Percentiles rank a stretch among this genome's conserved stretches.
Conservation (phyloP, 1,140 invertebrate genomes). For the Microplitis demolitor region DNA sequence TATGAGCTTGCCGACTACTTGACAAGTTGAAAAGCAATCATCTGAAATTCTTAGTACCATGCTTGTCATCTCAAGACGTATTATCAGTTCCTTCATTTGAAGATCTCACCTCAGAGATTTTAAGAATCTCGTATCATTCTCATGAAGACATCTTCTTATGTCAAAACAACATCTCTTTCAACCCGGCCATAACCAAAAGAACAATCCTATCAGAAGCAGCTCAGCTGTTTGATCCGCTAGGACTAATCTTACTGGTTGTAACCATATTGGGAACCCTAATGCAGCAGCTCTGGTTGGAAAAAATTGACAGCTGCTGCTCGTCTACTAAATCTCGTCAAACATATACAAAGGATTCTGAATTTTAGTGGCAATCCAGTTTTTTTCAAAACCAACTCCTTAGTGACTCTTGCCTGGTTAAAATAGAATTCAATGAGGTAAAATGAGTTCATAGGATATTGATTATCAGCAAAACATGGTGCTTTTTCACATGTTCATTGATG, state of each 20-base stretch:
- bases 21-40: conserved; percentile 21
- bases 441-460: conserved; percentile 42
- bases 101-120: not conserved
- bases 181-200: not conserved
- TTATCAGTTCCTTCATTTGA: not conserved
- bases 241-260: conserved; percentile 21
- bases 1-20: conserved; percentile 4
- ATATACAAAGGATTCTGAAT: not conserved
- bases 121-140: conserved; percentile 13
- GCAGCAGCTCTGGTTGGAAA: conserved; percentile 32
- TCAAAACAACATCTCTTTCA: conserved; percentile 4
- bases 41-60: not conserved
- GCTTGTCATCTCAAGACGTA: not conserved
- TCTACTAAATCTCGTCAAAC: not conserved
- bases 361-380: not conserved
- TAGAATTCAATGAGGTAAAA: conserved; percentile 38
- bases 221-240: conserved; percentile 27
- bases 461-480: conserved; percentile 35
- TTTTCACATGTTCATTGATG: conserved; percentile 16
- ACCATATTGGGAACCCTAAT: conserved; percentile 31
- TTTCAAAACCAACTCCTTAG: conserved; percentile 28
- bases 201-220: conserved; percentile 21
- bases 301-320: conserved; percentile 6
- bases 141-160: not conserved
- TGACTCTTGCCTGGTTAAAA: conserved; percentile 39